These are phyloP conservation scores for Setophaga petechia DNA, from an alignment of 2,113 vertebrate species.

Conservation along the genomic window DNA sequence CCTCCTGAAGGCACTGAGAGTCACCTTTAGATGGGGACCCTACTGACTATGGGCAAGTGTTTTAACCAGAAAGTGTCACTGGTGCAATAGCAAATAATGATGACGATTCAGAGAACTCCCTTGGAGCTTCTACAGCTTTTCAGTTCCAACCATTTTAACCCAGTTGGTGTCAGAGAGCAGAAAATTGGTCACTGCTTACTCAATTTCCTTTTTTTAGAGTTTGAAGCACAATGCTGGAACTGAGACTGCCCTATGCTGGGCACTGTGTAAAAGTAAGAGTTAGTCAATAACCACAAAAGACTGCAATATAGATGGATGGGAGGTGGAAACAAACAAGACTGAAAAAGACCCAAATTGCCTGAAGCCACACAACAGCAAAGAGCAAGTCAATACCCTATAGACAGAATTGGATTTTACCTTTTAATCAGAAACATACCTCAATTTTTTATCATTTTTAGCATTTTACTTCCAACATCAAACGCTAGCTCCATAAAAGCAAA, in stretches of 20 bases:
- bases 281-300: background rate
- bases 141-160: background rate
- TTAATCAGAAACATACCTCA: background rate
- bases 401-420: background rate
- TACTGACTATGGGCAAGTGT: accelerated
- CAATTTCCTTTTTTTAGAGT: background rate
- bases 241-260: background rate
- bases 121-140: background rate
- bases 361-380: background rate
- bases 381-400: background rate
- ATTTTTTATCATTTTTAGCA: constrained; percentile 19
- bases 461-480: constrained; percentile 37
- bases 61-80: background rate
- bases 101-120: background rate
- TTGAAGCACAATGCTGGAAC: background rate
- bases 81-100: background rate
- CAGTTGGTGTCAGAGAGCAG: background rate
- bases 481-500: constrained; percentile 28
- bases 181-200: background rate
- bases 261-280: background rate
- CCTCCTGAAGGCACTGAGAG: background rate
- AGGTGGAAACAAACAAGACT: background rate
- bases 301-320: background rate
- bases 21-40: background rate
- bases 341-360: background rate